A percentile compares a stretch with the other conserved stretches of the same genome.
Conservation (phyloP, 1,140 invertebrate genomes). For the Araneus ventricosus region DNA sequence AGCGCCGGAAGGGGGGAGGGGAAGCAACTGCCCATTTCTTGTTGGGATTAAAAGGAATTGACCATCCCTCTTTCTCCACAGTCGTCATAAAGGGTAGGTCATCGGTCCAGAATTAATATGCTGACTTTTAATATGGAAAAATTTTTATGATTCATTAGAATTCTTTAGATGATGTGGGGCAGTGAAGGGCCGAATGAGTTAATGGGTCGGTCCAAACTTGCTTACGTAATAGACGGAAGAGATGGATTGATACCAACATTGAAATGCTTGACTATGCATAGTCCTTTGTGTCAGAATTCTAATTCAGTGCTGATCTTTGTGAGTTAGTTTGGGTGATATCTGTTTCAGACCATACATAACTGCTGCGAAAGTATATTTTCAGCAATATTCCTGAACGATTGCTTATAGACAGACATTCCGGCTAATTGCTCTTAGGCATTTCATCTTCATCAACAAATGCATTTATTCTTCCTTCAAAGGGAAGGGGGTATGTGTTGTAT, state of each 20-base stretch:
- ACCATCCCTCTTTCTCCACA: neutral
- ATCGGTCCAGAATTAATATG: conserved; percentile 54
- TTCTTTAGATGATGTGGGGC: conserved; percentile 14
- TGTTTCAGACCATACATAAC: too few species aligned
- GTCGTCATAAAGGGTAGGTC: conserved; percentile 36
- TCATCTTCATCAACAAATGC: too few species aligned
- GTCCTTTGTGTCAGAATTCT: neutral
- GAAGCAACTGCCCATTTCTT: neutral
- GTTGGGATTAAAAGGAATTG: conserved; percentile 46
- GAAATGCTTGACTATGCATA: neutral
- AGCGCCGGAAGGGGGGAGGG: neutral
- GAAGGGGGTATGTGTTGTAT: too few species aligned
- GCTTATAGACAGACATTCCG: too few species aligned
- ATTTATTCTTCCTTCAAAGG: too few species aligned
- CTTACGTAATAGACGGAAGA: neutral
- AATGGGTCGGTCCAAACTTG: conserved; percentile 1
- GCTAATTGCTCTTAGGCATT: too few species aligned
- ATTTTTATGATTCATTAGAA: conserved; percentile 65
- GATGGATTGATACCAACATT: conserved; percentile 13
- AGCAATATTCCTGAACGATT: too few species aligned
- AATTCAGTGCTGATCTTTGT: too few species aligned
- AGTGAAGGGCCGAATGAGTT: neutral
- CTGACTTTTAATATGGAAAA: conserved; percentile 1
- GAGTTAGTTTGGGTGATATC: too few species aligned
- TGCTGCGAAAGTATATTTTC: too few species aligned